Evolutionary conservation across 2,797 vertebrate species (phyloP).

Genomic region (Acanthurus leucopareius): DNA sequence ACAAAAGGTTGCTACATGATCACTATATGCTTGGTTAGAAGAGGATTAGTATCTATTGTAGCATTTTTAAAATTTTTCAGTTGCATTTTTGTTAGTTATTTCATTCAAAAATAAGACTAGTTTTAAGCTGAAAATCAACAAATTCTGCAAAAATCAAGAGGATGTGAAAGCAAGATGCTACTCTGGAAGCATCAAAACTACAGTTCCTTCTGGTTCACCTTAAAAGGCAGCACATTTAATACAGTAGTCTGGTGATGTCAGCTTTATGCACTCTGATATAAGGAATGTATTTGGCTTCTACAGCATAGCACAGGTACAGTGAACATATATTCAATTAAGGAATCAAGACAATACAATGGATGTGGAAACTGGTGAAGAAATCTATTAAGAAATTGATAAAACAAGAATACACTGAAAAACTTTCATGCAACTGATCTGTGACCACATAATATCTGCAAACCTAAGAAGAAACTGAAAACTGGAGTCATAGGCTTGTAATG

Average conservation of each 20-base stretch:
- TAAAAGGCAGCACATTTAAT: not conserved
- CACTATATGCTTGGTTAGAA: not conserved
- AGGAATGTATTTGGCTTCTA: not conserved
- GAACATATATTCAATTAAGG: not conserved
- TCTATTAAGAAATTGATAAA: not conserved
- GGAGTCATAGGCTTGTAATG: constrained; percentile 22
- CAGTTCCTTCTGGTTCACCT: not conserved
- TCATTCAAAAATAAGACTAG: constrained; percentile 25
- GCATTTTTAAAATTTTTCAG: constrained; percentile 18
- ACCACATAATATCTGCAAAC: constrained; percentile 20
- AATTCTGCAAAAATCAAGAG: constrained; percentile 27
- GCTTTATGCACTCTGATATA: not conserved
- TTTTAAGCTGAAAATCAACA: constrained; percentile 32
- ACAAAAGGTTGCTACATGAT: not conserved
- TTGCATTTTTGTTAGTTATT: constrained; percentile 31
- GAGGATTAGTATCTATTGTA: not conserved
- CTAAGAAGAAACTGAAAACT: constrained; percentile 23
- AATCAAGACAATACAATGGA: not conserved
- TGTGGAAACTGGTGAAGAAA: not conserved
- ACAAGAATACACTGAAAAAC: not conserved
- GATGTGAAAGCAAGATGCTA: constrained; percentile 17
- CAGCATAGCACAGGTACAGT: not conserved
- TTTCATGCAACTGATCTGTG: not conserved
- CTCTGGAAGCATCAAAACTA: not conserved
- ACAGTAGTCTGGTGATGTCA: not conserved